phyloP scores from a whole-genome alignment of 1,140 invertebrate species.

The Apis florea region DNA sequence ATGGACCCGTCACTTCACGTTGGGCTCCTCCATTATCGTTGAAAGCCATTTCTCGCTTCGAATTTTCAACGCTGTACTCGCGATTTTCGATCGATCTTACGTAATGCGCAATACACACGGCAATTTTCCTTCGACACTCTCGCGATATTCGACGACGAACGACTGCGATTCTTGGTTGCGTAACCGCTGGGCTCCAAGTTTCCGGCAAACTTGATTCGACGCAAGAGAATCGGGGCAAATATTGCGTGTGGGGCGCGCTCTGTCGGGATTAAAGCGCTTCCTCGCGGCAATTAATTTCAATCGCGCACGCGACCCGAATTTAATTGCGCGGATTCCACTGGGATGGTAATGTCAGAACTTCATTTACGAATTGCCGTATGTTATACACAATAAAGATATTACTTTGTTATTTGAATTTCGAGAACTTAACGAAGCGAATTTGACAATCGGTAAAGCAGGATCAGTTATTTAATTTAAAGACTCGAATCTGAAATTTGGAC shows the following conservation, averaged over 20 bases:
- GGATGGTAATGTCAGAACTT: neutral
- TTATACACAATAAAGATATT: too few species aligned
- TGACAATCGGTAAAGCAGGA: too few species aligned
- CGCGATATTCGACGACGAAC: neutral
- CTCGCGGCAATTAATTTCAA: constrained; percentile 6
- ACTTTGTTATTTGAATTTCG: too few species aligned
- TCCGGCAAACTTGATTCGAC: constrained; percentile 20
- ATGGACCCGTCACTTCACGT: neutral
- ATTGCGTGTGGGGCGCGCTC: constrained; percentile 22
- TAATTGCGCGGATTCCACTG: neutral
- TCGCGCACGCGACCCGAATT: constrained; percentile 1
- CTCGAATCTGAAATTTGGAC: neutral
- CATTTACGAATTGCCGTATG: neutral
- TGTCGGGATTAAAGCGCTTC: neutral
- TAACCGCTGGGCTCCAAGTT: neutral
- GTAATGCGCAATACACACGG: neutral
- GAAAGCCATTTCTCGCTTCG: neutral
- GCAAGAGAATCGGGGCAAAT: constrained; percentile 38
- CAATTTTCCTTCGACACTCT: constrained; percentile 10
- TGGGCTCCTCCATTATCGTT: neutral
- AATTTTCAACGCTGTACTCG: neutral
- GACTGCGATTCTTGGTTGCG: constrained; percentile 21
- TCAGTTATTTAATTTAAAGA: too few species aligned
- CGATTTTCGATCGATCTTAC: neutral
- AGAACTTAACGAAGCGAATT: too few species aligned